Evolutionary conservation across 2,888 invertebrate species (phyloP).

Genomic region (Osmoderma eremita): DNA sequence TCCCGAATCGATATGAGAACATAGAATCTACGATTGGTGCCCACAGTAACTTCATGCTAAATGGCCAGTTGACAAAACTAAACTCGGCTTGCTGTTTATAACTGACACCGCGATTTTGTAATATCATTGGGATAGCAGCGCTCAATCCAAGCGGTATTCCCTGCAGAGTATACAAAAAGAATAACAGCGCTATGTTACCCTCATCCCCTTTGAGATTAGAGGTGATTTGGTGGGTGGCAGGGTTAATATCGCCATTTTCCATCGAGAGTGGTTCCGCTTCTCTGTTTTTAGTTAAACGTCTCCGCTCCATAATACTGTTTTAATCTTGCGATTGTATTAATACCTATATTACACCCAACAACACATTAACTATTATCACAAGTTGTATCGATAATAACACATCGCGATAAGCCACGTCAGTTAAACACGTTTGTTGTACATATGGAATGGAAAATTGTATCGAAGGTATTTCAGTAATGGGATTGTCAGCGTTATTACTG

Average conservation of each 20-base stretch:
- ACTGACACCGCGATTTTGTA: conserved; percentile 91
- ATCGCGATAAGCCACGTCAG: conserved; percentile 47
- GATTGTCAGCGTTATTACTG: not conserved
- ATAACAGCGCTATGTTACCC: conserved; percentile 83
- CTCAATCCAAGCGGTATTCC: conserved; percentile 95
- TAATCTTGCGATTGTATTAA: not conserved
- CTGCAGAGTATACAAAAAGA: conserved; percentile 93
- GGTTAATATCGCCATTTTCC: conserved; percentile 56
- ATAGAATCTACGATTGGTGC: conserved; percentile 97
- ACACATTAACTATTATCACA: conserved; percentile 4
- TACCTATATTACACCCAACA: conserved; percentile 3
- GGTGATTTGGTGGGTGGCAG: conserved; percentile 25
- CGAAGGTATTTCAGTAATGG: too few species aligned
- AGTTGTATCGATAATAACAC: conserved; percentile 29
- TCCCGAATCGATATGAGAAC: conserved; percentile 84
- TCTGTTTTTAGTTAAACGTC: conserved; percentile 47
- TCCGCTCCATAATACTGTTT: conserved; percentile 47
- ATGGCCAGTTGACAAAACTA: conserved; percentile 95
- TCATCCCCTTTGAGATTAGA: conserved; percentile 74
- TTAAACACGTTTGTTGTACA: conserved; percentile 14
- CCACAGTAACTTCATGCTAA: conserved; percentile 94
- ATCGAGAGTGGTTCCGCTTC: conserved; percentile 46
- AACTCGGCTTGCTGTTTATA: conserved; percentile 95
- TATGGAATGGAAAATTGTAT: conserved; percentile 6
- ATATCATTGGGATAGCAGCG: conserved; percentile 93